These are phyloP conservation scores for Drosophila athabasca DNA, from an alignment of 1,140 invertebrate genomes.

Conservation along the genomic window DNA sequence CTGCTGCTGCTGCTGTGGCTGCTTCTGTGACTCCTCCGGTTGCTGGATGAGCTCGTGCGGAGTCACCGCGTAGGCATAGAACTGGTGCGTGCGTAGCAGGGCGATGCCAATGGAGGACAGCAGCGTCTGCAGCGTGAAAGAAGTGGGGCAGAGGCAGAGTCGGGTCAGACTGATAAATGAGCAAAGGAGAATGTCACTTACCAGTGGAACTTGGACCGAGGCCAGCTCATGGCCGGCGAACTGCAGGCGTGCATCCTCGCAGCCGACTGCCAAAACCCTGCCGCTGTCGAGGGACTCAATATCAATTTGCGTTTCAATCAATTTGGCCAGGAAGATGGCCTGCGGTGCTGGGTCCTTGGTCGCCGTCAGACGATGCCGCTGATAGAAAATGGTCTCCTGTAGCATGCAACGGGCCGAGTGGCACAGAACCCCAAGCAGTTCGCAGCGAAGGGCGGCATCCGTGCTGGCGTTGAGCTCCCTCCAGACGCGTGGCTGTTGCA, in stretches of 20 bases:
- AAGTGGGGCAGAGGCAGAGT: background rate
- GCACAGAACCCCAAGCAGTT: constrained; percentile 61
- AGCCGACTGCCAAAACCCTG: constrained; percentile 29
- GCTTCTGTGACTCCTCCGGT: constrained; percentile 82
- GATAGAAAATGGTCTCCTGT: constrained; percentile 80
- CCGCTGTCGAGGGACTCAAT: constrained; percentile 44
- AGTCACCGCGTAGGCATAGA: constrained; percentile 86
- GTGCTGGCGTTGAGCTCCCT: constrained; percentile 54
- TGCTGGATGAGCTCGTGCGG: constrained; percentile 87
- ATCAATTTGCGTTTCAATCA: constrained; percentile 83
- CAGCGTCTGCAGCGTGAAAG: constrained; percentile 36
- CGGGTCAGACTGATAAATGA: constrained; percentile 50
- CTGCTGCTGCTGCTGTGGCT: constrained; percentile 36
- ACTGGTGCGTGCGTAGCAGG: constrained; percentile 83
- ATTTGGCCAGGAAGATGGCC: constrained; percentile 79
- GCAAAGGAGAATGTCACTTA: constrained; percentile 47
- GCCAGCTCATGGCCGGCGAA: constrained; percentile 62
- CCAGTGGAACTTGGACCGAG: constrained; percentile 69
- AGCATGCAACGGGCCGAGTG: constrained; percentile 48
- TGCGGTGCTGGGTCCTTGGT: constrained; percentile 48
- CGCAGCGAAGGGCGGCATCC: constrained; percentile 42
- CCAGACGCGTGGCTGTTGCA: constrained; percentile 70
- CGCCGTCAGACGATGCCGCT: constrained; percentile 51
- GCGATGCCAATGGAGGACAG: constrained; percentile 66
- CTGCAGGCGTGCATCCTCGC: constrained; percentile 29